Percentiles rank a stretch among this genome's conserved stretches.
Evolutionary conservation across 2,888 invertebrate species (phyloP).

Genomic region (Erpobdella octoculata): DNA sequence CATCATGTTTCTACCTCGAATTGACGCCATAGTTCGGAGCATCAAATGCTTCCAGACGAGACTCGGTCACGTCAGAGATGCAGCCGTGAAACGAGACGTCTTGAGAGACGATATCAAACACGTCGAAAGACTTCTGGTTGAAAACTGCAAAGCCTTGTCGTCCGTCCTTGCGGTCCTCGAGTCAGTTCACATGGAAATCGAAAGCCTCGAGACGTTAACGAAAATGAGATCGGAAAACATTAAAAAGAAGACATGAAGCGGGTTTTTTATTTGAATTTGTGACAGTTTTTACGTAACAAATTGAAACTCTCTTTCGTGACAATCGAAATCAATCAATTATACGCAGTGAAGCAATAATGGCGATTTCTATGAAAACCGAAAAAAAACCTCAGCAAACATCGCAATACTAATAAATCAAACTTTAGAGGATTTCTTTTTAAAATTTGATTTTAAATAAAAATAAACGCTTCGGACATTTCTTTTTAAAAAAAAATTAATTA

Average conservation of each 20-base stretch:
- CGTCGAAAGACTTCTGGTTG: slow-evolving; percentile 11
- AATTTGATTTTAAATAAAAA: too few species aligned
- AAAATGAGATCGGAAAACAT: slow-evolving; percentile 11
- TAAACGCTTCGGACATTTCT: too few species aligned
- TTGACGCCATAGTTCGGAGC: slow-evolving; percentile 14
- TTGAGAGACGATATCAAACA: slow-evolving; percentile 21
- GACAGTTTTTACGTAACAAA: too few species aligned
- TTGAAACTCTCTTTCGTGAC: too few species aligned
- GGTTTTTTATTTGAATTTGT: background rate
- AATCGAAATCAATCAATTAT: too few species aligned
- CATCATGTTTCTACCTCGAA: slow-evolving; percentile 16
- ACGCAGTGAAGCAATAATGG: too few species aligned
- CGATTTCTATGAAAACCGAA: too few species aligned
- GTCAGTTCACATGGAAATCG: slow-evolving; percentile 10
- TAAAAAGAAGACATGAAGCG: background rate
- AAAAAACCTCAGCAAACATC: too few species aligned
- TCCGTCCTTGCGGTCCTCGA: slow-evolving; percentile 16
- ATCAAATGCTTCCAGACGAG: slow-evolving; percentile 8
- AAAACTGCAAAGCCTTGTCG: slow-evolving; percentile 20
- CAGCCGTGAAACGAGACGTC: background rate
- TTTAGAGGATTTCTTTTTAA: too few species aligned
- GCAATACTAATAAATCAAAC: too few species aligned
- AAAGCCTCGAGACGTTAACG: background rate
- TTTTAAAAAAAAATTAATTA: too few species aligned
- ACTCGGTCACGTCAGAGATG: background rate